Evolutionary conservation across 2,888 invertebrate genomes (phyloP).

Genomic region (Conistra vaccinii): DNA sequence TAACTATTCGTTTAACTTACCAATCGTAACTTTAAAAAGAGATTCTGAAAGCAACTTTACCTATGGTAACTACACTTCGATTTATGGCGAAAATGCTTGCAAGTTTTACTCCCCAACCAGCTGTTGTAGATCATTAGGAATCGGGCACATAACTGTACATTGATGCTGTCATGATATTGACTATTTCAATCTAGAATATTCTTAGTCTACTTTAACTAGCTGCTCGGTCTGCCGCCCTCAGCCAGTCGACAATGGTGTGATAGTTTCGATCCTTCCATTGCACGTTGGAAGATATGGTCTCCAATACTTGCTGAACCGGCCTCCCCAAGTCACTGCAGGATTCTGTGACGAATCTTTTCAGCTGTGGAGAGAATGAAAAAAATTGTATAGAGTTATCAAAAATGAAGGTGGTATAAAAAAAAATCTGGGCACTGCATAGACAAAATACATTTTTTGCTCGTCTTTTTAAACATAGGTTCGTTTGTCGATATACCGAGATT

Average conservation of each 20-base stretch:
- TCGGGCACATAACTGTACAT: conserved; percentile 21
- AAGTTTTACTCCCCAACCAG: not conserved
- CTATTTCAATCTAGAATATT: conserved; percentile 42
- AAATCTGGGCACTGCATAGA: too few species aligned
- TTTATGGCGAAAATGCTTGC: not conserved
- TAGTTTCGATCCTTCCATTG: conserved; percentile 96
- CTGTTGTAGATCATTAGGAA: not conserved
- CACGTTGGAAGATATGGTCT: conserved; percentile 95
- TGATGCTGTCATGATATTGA: conserved; percentile 38
- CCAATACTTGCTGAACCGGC: conserved; percentile 95
- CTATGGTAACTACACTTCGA: not conserved
- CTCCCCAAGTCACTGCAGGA: conserved; percentile 93
- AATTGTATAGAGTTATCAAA: not conserved
- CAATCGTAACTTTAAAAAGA: not conserved
- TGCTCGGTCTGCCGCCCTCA: conserved; percentile 81
- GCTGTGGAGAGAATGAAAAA: conserved; percentile 81
- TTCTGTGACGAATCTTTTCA: conserved; percentile 92
- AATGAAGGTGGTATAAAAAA: not conserved
- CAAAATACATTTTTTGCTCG: not conserved
- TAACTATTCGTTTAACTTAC: not conserved
- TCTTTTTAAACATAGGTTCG: not conserved
- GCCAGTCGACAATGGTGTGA: conserved; percentile 94
- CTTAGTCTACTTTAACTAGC: conserved; percentile 56
- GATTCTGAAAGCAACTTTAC: not conserved
- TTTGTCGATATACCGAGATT: too few species aligned